These are phyloP conservation scores for Sebastes vulpes DNA, from an alignment of 2,797 vertebrate species.

Conservation along the genomic window DNA sequence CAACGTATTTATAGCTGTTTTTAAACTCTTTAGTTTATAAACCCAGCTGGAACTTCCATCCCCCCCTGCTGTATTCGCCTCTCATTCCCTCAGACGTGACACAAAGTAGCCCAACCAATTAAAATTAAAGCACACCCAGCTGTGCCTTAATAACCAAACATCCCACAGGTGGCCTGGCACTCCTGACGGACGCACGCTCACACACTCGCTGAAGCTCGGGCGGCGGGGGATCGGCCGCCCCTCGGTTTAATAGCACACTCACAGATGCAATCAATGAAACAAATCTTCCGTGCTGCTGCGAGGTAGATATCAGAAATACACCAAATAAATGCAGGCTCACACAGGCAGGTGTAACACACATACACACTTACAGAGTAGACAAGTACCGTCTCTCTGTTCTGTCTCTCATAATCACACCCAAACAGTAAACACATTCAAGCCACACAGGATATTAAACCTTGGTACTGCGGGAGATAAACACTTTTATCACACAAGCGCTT, in stretches of 20 bases:
- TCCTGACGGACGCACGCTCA: constrained; percentile 25
- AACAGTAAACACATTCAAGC: constrained; percentile 42
- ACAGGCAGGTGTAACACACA: neutral
- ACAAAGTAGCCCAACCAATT: constrained; percentile 45
- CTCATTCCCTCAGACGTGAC: constrained; percentile 18
- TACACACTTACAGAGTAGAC: neutral
- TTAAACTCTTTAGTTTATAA: neutral
- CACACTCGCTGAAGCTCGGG: neutral
- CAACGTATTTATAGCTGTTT: constrained; percentile 5
- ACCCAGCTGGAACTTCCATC: constrained; percentile 19
- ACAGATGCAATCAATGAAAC: constrained; percentile 61
- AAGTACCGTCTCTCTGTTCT: neutral
- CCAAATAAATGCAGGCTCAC: constrained; percentile 35
- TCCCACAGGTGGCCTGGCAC: constrained; percentile 40
- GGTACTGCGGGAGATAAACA: constrained; percentile 56
- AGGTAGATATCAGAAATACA: constrained; percentile 41
- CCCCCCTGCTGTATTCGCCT: constrained; percentile 6
- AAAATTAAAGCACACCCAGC: constrained; percentile 44
- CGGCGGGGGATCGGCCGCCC: neutral
- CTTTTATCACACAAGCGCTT: constrained; percentile 54
- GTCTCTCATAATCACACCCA: constrained; percentile 22
- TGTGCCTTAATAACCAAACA: constrained; percentile 44
- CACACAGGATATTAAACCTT: constrained; percentile 77
- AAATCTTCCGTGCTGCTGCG: constrained; percentile 29
- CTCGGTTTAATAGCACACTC: constrained; percentile 40